Evolutionary conservation across 2,113 vertebrate species (phyloP).

Genomic region (Hiodon tergisus): DNA sequence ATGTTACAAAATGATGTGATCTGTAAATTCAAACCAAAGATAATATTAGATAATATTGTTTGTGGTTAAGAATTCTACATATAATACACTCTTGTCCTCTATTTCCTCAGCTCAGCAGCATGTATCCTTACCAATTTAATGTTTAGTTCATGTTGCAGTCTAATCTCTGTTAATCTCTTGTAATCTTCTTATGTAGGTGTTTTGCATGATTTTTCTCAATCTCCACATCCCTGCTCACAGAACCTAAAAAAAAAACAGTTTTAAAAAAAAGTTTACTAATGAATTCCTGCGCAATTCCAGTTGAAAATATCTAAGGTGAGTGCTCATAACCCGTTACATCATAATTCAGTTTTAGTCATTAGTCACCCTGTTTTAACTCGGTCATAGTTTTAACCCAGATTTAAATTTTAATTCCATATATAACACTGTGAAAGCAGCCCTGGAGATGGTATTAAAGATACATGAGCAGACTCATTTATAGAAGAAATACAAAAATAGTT

Average conservation of each 20-base stretch:
- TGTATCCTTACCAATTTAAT: constrained; percentile 24
- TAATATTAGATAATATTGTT: background rate
- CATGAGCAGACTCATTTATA: too few relatives aligned
- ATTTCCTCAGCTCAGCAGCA: constrained; percentile 22
- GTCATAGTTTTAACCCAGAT: too few relatives aligned
- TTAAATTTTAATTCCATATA: too few relatives aligned
- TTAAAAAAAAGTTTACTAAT: constrained; percentile 5
- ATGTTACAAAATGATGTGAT: background rate
- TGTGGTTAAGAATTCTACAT: background rate
- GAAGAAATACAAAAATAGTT: too few relatives aligned
- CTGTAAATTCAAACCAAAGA: background rate
- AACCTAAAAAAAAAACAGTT: constrained; percentile 11
- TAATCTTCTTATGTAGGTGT: constrained; percentile 48
- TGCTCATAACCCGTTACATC: background rate
- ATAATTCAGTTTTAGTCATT: background rate
- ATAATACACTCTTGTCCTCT: constrained; percentile 25
- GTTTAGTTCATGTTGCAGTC: constrained; percentile 41
- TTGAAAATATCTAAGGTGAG: background rate
- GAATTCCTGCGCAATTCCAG: background rate
- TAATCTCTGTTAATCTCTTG: constrained; percentile 43
- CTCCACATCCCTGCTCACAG: constrained; percentile 14
- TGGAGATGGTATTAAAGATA: too few relatives aligned
- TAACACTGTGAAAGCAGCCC: too few relatives aligned
- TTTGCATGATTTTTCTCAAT: constrained; percentile 30
- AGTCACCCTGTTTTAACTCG: too few relatives aligned